Conservation (phyloP, 2,113 vertebrate genomes). For the Alligator sinensis region DNA sequence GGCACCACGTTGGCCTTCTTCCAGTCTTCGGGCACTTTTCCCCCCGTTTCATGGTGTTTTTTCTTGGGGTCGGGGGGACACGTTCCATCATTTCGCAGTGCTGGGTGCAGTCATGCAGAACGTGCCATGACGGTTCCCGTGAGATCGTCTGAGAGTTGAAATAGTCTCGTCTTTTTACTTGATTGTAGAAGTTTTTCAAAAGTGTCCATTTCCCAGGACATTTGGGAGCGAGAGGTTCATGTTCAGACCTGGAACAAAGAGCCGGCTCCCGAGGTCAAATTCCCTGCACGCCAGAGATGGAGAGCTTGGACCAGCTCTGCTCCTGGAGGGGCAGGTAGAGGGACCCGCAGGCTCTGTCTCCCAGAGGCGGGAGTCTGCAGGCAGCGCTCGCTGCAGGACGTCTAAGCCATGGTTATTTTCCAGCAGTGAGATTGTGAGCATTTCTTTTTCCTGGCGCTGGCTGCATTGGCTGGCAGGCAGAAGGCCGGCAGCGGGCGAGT, state of each 20-base stretch:
- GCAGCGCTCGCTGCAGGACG: accelerated
- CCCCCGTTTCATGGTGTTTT: background rate
- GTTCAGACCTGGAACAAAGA: constrained; percentile 48
- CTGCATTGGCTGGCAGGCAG: accelerated
- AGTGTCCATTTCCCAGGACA: constrained; percentile 67
- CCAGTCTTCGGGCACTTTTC: no score
- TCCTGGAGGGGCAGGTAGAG: no score
- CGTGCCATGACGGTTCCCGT: constrained; percentile 18
- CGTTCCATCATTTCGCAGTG: background rate
- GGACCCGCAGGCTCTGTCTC: background rate
- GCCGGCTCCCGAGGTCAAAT: no score
- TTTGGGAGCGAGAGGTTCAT: constrained; percentile 68
- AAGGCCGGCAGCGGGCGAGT: background rate
- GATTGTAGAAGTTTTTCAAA: constrained; percentile 41
- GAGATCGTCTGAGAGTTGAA: constrained; percentile 55
- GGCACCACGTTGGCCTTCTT: no score
- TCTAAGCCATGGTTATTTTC: accelerated
- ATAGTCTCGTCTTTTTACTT: constrained; percentile 35
- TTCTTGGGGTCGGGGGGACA: background rate
- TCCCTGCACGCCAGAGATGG: no score
- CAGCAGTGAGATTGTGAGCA: background rate
- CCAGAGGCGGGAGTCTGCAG: background rate
- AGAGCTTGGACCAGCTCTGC: no score
- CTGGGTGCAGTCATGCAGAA: background rate
- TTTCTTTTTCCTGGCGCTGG: background rate